Percentiles rank a stretch among this genome's conserved stretches.
Evolutionary conservation across 2,797 vertebrate genomes (phyloP).

Genomic region (Loriculus beryllinus): DNA sequence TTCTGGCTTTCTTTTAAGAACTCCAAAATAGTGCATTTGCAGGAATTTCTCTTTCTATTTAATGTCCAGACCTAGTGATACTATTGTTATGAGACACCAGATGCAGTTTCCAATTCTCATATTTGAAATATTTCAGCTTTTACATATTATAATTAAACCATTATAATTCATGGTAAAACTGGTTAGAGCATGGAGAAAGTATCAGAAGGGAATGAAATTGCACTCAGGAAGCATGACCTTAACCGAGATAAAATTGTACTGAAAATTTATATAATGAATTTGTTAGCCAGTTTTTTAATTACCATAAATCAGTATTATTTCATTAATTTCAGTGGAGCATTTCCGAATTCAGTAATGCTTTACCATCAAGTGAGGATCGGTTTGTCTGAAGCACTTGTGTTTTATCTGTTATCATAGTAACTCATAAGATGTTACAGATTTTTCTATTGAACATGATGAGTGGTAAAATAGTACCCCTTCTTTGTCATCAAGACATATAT

Average conservation of each 20-base stretch:
- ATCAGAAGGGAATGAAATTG: neutral
- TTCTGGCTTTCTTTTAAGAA: neutral
- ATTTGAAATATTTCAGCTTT: neutral
- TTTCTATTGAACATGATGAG: neutral
- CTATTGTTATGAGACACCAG: neutral
- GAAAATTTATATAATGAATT: neutral
- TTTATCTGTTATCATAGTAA: neutral
- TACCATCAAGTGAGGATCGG: neutral
- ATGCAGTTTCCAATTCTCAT: neutral
- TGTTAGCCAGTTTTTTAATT: constrained; percentile 13
- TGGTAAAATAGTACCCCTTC: neutral
- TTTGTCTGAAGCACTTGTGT: neutral
- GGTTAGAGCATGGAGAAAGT: neutral
- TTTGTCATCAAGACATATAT: neutral
- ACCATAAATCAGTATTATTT: neutral
- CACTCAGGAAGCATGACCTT: neutral
- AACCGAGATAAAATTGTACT: neutral
- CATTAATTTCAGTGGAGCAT: neutral
- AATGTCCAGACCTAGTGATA: neutral
- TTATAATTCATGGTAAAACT: neutral
- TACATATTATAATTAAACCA: neutral
- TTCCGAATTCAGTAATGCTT: neutral
- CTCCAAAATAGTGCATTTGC: neutral
- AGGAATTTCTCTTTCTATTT: neutral
- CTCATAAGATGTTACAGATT: neutral